Percentiles rank a stretch among this genome's conserved stretches.
phyloP scores from a whole-genome alignment of 2,113 vertebrate genomes.

The Grallaria varia region DNA sequence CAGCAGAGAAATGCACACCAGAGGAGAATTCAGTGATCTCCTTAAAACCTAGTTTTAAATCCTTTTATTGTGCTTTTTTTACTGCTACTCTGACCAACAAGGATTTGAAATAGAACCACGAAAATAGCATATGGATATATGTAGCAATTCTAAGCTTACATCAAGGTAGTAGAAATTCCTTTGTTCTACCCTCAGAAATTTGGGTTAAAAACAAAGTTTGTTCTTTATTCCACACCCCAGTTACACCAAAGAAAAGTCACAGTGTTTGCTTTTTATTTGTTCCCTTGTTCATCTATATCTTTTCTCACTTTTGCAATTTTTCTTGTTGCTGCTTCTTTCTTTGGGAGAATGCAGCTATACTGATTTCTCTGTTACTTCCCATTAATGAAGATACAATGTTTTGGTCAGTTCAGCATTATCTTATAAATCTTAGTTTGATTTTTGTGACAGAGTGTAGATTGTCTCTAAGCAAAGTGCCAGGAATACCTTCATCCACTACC shows the following conservation, averaged over 20 bases:
- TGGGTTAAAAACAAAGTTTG: not conserved
- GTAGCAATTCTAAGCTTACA: not conserved
- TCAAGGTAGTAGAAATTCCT: not conserved
- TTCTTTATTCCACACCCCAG: not conserved
- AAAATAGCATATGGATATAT: conserved; percentile 1
- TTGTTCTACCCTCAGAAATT: not conserved
- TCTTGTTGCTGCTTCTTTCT: not conserved
- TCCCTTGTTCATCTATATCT: not conserved
- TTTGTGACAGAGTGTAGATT: conserved; percentile 51
- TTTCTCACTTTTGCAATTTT: not conserved
- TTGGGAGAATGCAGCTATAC: not conserved
- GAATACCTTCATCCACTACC: conserved; percentile 2
- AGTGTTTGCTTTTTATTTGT: not conserved
- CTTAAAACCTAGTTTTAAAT: conserved; percentile 20
- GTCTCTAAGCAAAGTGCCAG: conserved; percentile 35
- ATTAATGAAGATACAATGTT: conserved; percentile 17
- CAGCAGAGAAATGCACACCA: not conserved
- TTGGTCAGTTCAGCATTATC: conserved; percentile 24
- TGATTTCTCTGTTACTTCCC: not conserved
- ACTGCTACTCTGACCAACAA: not conserved
- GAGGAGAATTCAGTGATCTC: not conserved
- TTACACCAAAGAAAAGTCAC: not conserved
- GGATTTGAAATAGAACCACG: conserved; percentile 4
- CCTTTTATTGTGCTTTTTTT: not conserved
- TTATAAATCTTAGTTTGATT: conserved; percentile 60